Conservation (phyloP, 2,888 invertebrate species). For the Caenorhabditis virilis region DNA sequence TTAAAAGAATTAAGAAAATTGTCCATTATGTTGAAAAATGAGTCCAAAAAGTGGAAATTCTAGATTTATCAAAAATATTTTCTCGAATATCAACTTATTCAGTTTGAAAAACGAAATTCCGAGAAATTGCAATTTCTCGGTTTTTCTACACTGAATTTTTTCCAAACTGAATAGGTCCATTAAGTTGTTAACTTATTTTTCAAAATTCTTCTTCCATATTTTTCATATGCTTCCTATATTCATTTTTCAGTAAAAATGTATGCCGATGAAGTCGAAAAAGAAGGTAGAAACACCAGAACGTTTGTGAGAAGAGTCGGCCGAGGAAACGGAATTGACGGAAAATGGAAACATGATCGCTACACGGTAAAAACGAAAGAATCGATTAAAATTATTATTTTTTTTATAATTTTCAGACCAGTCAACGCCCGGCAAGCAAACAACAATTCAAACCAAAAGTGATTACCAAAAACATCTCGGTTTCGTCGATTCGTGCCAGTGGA, state of each 20-base stretch:
- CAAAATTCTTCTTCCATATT: background rate
- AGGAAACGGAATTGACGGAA: slow-evolving; percentile 26
- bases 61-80: background rate
- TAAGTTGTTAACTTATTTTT: no score
- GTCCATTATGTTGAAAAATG: no score
- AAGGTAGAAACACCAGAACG: slow-evolving; percentile 1
- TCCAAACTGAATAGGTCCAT: no score
- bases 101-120: no score
- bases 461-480: slow-evolving; percentile 14
- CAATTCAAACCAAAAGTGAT: background rate
- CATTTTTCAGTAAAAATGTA: slow-evolving; percentile 15
- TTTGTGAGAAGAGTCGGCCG: slow-evolving; percentile 5
- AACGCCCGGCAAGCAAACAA: background rate
- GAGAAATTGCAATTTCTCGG: no score
- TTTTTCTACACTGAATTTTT: no score
- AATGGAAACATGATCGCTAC: slow-evolving; percentile 36
- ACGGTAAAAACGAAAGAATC: background rate
- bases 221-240: background rate
- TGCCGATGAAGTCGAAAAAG: slow-evolving; percentile 35
- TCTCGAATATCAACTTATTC: background rate
- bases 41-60: background rate
- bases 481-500: slow-evolving; percentile 25
- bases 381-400: background rate
- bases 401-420: background rate
- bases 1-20: no score